These are phyloP conservation scores for Uria lomvia DNA, from an alignment of 2,113 vertebrate genomes.

Conservation along the genomic window DNA sequence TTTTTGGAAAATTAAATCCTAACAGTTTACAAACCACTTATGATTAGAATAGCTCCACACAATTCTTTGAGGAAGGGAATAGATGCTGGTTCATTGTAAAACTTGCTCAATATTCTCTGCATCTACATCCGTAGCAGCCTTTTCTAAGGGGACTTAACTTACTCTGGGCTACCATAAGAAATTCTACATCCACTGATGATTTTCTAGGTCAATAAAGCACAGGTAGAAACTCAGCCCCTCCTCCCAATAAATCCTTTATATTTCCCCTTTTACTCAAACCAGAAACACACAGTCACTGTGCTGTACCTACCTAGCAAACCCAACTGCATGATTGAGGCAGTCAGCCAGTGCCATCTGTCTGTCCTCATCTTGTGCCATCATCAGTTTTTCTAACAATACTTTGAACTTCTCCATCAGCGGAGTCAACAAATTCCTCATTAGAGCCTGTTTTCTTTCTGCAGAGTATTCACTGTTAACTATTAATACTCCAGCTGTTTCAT, in stretches of 20 bases:
- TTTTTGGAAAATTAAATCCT: neutral
- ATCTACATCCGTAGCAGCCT: neutral
- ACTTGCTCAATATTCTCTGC: neutral
- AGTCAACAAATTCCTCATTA: slow-evolving; percentile 92
- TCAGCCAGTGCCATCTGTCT: slow-evolving; percentile 86
- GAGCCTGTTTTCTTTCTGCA: slow-evolving; percentile 87
- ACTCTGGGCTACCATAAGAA: neutral
- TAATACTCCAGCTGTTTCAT: slow-evolving; percentile 92
- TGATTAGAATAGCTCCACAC: neutral
- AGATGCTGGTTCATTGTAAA: neutral
- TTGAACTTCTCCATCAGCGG: slow-evolving; percentile 93
- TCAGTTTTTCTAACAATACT: slow-evolving; percentile 87
- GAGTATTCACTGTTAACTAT: slow-evolving; percentile 92
- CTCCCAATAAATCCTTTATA: neutral
- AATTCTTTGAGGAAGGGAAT: neutral
- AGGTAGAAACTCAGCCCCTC: neutral
- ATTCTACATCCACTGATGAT: neutral
- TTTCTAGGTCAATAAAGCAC: neutral
- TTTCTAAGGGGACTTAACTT: neutral
- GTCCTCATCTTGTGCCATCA: slow-evolving; percentile 87
- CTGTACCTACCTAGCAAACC: slow-evolving; percentile 89
- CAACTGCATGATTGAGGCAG: slow-evolving; percentile 93
- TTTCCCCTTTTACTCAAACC: neutral
- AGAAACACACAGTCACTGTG: neutral
- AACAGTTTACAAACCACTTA: neutral